Evolutionary conservation across 2,113 vertebrate genomes (phyloP), one percentile per base, ranked within the genome.

Genomic region (Scopus umbretta): DNA sequence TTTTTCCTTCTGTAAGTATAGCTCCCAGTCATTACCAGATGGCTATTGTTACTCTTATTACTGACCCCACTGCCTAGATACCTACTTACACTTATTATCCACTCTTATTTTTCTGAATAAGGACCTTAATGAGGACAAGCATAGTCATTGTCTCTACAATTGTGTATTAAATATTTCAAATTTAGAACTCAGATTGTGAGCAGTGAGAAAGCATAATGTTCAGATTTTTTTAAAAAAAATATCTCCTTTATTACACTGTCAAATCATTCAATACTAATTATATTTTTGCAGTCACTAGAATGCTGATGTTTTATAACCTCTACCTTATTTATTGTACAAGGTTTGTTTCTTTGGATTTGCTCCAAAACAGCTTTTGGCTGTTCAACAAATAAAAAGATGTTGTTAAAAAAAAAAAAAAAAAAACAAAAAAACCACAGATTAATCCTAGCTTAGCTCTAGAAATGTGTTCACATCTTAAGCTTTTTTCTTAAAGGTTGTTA

Each of bases 11-110:
- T 86, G 61, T 49, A 86, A 92, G 30, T 38, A 50, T n/a, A 78
- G 68, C 90, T 96, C 65, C 79, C 86, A 91, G 92, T 81, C 92
- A 93, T 53, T 74, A 94, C 36, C 92, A 91, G 83, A 94, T 18
- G 32, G 56, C 19, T 79, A 82, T 36, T 83, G 50, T 70, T 85
- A 82, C 52, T 80, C 80, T 91, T 78, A 52, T 67, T 93, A 85
- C 52, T 71, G 72, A 88, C 82, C 65, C 61, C 91, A 68, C 80
- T 90, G 55, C 72, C 86, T 72, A 72, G 43, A 67, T 89, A 74
- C 68, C 81, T 63, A 71, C 72, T 92, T 81, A 67, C 16, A 59
- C 47, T 86, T 78, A 86, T 62, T 90, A 90, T 38, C 75, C 47
- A 40, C 47, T 71, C 80, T 65, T 65, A 40, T 45, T 81, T 94